Conservation (phyloP, 2,113 vertebrate genomes). For the Rhea americana region DNA sequence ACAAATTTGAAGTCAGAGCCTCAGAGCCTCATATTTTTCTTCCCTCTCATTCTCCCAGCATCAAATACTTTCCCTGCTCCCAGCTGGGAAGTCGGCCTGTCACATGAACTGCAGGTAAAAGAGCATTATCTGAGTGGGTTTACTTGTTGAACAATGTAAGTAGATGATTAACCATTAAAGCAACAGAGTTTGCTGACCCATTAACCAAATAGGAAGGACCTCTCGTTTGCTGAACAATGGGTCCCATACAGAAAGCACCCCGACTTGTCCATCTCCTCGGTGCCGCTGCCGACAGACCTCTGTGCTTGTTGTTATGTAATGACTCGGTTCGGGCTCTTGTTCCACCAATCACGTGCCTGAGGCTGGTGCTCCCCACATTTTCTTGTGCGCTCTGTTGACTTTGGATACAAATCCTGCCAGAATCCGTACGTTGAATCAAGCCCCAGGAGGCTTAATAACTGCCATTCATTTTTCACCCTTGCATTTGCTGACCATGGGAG, state of each 20-base stretch:
- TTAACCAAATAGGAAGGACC: constrained; percentile 55
- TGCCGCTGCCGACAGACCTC: neutral
- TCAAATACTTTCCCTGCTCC: neutral
- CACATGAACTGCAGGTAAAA: constrained; percentile 19
- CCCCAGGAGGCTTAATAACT: neutral
- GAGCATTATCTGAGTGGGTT: constrained; percentile 39
- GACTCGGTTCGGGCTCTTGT: neutral
- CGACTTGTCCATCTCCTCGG: neutral
- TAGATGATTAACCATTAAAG: constrained; percentile 74
- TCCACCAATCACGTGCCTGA: neutral
- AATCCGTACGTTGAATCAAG: neutral
- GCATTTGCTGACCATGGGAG: neutral
- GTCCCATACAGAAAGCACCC: constrained; percentile 34
- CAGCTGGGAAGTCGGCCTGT: neutral
- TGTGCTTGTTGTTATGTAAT: neutral
- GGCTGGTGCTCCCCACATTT: neutral
- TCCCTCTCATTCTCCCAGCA: neutral
- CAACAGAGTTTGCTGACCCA: constrained; percentile 66
- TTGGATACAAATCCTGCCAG: neutral
- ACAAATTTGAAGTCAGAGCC: neutral
- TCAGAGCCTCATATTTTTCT: neutral
- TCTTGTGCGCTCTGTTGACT: neutral
- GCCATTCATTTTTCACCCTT: neutral
- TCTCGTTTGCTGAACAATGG: constrained; percentile 15
- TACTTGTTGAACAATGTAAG: constrained; percentile 28